A percentile compares a stretch with the other conserved stretches of the same genome.
phyloP scores from a whole-genome alignment of 2,797 vertebrate species.

The Peromyscus eremicus region DNA sequence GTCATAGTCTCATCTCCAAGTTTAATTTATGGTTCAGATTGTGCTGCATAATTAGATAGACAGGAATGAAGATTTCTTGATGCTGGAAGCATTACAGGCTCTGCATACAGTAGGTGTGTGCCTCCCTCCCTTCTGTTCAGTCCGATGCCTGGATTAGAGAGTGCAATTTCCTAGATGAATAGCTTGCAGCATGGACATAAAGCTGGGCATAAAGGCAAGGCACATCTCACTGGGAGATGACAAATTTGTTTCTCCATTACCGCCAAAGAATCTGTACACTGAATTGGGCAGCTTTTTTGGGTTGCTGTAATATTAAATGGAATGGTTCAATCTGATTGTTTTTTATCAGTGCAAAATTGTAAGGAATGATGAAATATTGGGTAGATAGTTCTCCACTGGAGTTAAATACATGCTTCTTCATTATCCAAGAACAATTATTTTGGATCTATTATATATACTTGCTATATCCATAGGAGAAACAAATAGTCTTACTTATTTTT shows the following conservation, averaged over 20 bases:
- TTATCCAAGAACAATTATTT: conserved; percentile 3
- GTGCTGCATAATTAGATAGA: conserved; percentile 70
- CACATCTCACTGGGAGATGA: not conserved
- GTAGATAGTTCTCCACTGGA: not conserved
- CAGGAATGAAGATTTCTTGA: conserved; percentile 60
- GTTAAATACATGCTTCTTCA: conserved; percentile 24
- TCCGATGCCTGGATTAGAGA: conserved; percentile 19
- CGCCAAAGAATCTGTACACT: not conserved
- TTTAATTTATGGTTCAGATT: conserved; percentile 76
- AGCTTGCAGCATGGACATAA: conserved; percentile 13
- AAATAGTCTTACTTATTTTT: conserved; percentile 6
- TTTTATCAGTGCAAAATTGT: conserved; percentile 7
- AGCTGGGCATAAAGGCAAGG: conserved; percentile 26
- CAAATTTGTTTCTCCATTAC: not conserved
- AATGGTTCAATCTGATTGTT: not conserved
- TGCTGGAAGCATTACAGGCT: conserved; percentile 31
- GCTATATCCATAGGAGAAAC: conserved; percentile 2
- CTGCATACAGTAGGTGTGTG: conserved; percentile 32
- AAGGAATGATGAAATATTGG: not conserved
- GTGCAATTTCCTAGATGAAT: conserved; percentile 65
- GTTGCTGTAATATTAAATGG: not conserved
- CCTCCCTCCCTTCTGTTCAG: conserved; percentile 55
- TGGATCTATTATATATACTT: not conserved
- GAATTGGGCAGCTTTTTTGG: not conserved
- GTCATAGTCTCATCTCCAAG: conserved; percentile 66